Percentiles rank a stretch among this genome's conserved stretches.
phyloP scores from a whole-genome alignment of 2,113 vertebrate species.

The Neoarius graeffei region DNA sequence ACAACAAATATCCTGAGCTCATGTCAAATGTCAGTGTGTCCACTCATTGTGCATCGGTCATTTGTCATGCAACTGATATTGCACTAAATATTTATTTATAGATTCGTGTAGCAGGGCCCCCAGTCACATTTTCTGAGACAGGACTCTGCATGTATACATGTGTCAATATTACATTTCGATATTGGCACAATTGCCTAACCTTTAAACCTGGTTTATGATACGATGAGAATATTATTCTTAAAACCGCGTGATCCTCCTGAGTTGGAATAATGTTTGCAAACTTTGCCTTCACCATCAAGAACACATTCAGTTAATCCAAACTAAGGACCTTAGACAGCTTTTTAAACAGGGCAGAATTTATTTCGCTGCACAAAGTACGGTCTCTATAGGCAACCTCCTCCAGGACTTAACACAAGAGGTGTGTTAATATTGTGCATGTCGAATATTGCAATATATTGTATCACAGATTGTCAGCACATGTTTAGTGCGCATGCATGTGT shows the following conservation, averaged over 20 bases:
- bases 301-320: background rate
- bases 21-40: background rate
- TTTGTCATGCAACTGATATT: slow-evolving; percentile 60
- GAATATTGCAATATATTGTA: background rate
- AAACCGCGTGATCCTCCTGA: background rate
- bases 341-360: background rate
- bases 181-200: background rate
- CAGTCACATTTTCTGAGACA: background rate
- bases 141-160: background rate
- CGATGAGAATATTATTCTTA: background rate
- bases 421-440: background rate
- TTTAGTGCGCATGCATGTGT: background rate
- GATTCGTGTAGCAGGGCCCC: background rate
- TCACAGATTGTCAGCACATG: background rate
- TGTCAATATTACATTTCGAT: background rate
- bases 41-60: background rate
- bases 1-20: background rate
- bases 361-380: background rate
- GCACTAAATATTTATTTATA: background rate
- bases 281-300: background rate
- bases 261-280: background rate
- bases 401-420: background rate
- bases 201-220: background rate
- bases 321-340: background rate
- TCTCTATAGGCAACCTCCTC: background rate